These are phyloP conservation scores for Arion vulgaris DNA, from an alignment of 1,140 invertebrate species.

Conservation along the genomic window DNA sequence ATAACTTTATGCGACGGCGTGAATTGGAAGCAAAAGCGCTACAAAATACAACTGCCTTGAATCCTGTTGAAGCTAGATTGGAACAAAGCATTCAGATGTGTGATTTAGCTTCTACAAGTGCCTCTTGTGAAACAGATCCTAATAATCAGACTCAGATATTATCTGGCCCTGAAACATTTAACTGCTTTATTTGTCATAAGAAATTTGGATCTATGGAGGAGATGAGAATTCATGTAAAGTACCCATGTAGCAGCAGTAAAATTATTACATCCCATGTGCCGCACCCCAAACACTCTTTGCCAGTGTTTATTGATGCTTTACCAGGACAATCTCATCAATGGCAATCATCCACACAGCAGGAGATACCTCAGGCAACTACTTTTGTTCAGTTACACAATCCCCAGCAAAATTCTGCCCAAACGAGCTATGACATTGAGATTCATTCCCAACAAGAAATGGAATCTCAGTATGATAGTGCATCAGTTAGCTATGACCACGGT, in stretches of 20 bases:
- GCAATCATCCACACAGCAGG: background rate
- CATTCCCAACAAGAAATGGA: conserved; percentile 7
- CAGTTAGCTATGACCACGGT: no score
- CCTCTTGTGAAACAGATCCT: background rate
- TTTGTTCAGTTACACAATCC: background rate
- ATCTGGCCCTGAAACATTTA: conserved; percentile 27
- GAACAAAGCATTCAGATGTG: conserved; percentile 43
- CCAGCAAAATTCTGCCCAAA: background rate
- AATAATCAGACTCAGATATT: conserved; percentile 30
- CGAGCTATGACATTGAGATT: background rate
- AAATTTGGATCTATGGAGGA: conserved; percentile 56
- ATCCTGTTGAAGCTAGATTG: conserved; percentile 28
- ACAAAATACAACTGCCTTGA: conserved; percentile 40
- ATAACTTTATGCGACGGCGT: conserved; percentile 48
- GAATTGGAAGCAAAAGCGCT: conserved; percentile 51
- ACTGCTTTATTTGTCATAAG: conserved; percentile 57
- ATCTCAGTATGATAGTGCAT: conserved; percentile 7
- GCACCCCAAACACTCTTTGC: conserved; percentile 18
- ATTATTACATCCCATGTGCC: conserved; percentile 22
- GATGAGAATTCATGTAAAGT: conserved; percentile 59
- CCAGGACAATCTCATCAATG: background rate
- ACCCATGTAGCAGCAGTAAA: conserved; percentile 52
- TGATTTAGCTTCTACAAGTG: conserved; percentile 38
- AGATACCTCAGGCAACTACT: background rate
- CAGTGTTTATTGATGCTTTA: conserved; percentile 22